Evolutionary conservation across 1,140 invertebrate species (phyloP), one percentile per base, ranked within the genome.

Genomic region (Drosophila subpulchrella): DNA sequence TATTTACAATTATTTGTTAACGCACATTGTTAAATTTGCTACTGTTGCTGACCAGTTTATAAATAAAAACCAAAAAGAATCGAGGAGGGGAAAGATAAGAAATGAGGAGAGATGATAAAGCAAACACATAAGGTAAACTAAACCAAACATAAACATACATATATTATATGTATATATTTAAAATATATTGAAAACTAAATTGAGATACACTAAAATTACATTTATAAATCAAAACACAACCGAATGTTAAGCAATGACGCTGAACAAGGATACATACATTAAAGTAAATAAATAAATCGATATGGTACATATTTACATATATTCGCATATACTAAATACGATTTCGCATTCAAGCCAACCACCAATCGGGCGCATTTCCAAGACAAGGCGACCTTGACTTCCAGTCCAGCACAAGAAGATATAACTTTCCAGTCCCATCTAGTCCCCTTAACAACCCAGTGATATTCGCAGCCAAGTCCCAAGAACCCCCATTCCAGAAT

Each of bases 1-100:
- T 91, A 91, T 91, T 91, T 91, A 91, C 90, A 91, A 91, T 91
- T 91, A 91, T 91, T 91, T 91, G 90, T 91, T 91, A 89, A 91
- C 90, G 90, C 90, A 91, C 90, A 91, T 91, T 91, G 90, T 91
- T 91, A 91, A 91, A 91, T 91, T 91, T 91, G 90, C 90, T 91
- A 91, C 90, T 91, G 90, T 91, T 91, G 90, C 90, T 91, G 90
- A 91, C 90, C 90, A 91, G 90, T 91, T 91, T 91, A 91, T 91
- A 91, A 89, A 88, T 88, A 72, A 67, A 65, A 65, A 65, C 54
- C 70, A 58, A 58, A 30, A 80, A 79, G 51, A 68, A 61, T 44
- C 6, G 5, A 47, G 62, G n/a, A 68, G 48, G 30, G 10, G 8
- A 11, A 4, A 20, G 17, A 46, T 8, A 20, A 2, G 4, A 17